Conservation (phyloP, 2,113 vertebrate genomes). For the Picathartes gymnocephalus region DNA sequence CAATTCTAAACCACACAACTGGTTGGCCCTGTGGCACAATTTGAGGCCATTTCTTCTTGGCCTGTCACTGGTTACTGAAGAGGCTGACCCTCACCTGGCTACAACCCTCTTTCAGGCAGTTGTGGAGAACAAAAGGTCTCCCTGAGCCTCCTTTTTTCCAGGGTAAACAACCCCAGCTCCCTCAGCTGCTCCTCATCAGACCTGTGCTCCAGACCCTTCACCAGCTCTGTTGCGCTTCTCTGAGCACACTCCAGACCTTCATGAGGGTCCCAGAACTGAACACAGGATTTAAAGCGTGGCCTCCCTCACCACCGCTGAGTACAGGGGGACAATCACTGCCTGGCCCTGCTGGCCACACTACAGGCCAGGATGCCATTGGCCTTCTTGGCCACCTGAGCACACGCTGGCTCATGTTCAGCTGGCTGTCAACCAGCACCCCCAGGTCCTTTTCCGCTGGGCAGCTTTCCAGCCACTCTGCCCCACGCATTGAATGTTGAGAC, state of each 20-base stretch:
- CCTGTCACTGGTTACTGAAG: neutral
- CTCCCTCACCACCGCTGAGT: neutral
- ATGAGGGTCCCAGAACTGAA: neutral
- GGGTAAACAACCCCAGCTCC: neutral
- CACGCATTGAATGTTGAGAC: neutral
- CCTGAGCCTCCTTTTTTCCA: neutral
- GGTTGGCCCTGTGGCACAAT: neutral
- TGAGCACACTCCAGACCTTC: neutral
- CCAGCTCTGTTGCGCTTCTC: neutral
- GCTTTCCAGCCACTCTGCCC: neutral
- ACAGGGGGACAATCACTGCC: neutral
- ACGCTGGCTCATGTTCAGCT: neutral
- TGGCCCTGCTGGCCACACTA: neutral
- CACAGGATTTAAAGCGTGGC: neutral
- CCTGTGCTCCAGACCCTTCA: neutral
- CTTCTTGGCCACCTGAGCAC: neutral
- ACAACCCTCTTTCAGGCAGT: neutral
- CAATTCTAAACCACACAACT: neutral
- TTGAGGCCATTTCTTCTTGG: neutral
- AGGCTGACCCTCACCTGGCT: neutral
- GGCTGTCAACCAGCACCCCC: neutral
- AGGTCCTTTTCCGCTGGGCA: neutral
- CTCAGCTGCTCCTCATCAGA: neutral
- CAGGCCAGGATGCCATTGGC: neutral
- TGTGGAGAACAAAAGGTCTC: neutral